Base-by-base conservation (phyloP, 2,113 vertebrate genomes). In the Typhlomys cinereus region DNA sequence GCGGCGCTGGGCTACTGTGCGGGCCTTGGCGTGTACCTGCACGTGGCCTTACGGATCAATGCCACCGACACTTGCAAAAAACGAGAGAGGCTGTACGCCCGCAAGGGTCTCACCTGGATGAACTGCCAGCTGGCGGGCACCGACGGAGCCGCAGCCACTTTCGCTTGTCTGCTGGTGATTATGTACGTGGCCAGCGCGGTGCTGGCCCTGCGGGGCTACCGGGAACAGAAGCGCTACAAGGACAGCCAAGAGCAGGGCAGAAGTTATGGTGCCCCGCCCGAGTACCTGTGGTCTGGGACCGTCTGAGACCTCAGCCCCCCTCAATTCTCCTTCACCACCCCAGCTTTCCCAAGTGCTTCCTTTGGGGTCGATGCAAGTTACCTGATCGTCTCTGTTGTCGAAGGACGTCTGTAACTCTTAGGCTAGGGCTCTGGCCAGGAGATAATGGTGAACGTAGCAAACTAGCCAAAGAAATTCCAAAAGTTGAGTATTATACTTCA, bases 31-130 rank as follows among this genome's bases (percentile, higher is more conserved):
- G 15, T 97, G n/a, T 98, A 97, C 89, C 96, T 98, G 50, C 94
- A 97, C 1, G 75, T 31, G 2, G 96, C 97, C 48, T 66, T 98
- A 52, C 92, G 61, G 78, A 97, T 97, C 80, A 98, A 98, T 15
- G 59, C 92, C 87, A 97, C 97, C 0, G 97, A 98, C 11, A 95
- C 97, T 34, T 98, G 98, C 92, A 96, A 93, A 85, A 70, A 12
- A 4, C 91, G 98, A 70, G 97, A 97, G 71, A 94, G 94, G 85
- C 88, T 97, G 41, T 98, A 98, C 1, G 96, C 96, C 73, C 94
- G 97, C 67, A 97, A 92, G 62, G 98, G 98, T 34, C 97, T 98
- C 82, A 98, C 96, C 70, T 98, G 97, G 97, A 97, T 98, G 97
- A 97, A 98, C 94, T 98, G 98, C 93, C 89, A 97, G 89, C 83